Evolutionary conservation across 2,113 vertebrate genomes (phyloP), one percentile per base, ranked within the genome.

Genomic region (Desmodus rotundus): DNA sequence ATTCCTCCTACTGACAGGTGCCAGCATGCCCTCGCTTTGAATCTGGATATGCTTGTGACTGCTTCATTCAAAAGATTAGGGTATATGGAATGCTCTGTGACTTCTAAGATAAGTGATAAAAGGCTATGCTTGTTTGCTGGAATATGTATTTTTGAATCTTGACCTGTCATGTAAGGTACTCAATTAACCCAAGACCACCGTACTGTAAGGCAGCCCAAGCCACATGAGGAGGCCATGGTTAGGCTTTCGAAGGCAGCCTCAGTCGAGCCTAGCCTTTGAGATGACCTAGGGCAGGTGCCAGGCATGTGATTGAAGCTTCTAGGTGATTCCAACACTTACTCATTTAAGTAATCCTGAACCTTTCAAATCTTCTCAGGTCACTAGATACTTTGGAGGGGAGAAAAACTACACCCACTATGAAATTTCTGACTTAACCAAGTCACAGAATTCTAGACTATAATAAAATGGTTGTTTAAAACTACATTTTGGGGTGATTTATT

Each of bases 171-270:
- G 33, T 17, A 76, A 47, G 26, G 45, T 0, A 0, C 11, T 50
- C n/a, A 16, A 2, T 36, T n/a, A 63, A 50, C 41, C 12, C 50
- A 54, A 65, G 26, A 54, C 16, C 10, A 1, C 16, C 16, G 2
- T 15, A 19, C 31, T 82, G 16, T 76, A 26, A 73, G 67, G 50
- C 82, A 90, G 26, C 14, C 50, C 58, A 54, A 38, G 31, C 3
- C 12, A 8, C 45, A 11, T 0, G 52, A 50, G 31, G 41, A 33
- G 16, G 10, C 31, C 3, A 0, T 26, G 5, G 47, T 28, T 5
- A n/a, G 22, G 17, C 41, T 83, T 63, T 56, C 54, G 0, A 10
- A 84, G 68, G 22, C 1, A 5, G 68, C 31, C n/a, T 81, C 5
- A 7, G 13, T 2, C 33, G 19, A 89, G 19, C 4, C 26, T 20